Evolutionary conservation across 1,140 invertebrate species (phyloP).

Genomic region (Achatina immaculata): DNA sequence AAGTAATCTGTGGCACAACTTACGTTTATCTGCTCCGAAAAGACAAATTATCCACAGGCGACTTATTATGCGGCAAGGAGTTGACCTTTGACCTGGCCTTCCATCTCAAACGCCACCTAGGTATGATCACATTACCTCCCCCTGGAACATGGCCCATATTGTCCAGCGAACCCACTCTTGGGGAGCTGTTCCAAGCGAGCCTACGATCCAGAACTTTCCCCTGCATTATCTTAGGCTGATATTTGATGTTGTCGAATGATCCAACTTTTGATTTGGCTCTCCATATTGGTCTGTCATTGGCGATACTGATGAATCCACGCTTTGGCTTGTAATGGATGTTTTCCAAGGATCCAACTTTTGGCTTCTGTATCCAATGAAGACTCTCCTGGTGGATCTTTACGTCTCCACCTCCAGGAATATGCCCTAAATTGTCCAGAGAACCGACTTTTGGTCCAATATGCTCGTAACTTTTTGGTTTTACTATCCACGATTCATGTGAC

Average conservation of each 20-base stretch:
- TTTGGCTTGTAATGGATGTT: conserved; percentile 80
- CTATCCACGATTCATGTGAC: background rate
- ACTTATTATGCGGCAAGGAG: too few species aligned
- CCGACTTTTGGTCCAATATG: conserved; percentile 40
- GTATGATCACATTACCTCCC: conserved; percentile 60
- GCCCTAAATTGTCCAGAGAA: conserved; percentile 60
- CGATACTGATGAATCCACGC: conserved; percentile 35
- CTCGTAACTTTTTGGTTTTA: background rate
- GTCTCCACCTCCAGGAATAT: conserved; percentile 58
- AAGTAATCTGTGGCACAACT: too few species aligned
- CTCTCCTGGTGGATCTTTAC: conserved; percentile 77
- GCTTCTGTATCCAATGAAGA: conserved; percentile 84
- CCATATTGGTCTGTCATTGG: conserved; percentile 59
- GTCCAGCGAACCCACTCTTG: conserved; percentile 62
- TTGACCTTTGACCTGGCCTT: conserved; percentile 50
- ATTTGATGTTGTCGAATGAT: conserved; percentile 61
- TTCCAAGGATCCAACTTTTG: conserved; percentile 88
- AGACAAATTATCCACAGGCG: too few species aligned
- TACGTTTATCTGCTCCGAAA: too few species aligned
- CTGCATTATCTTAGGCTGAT: conserved; percentile 53
- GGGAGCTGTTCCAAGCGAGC: conserved; percentile 44
- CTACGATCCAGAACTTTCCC: conserved; percentile 49
- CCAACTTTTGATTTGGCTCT: conserved; percentile 60
- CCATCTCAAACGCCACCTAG: conserved; percentile 55
- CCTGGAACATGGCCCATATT: conserved; percentile 59